Percentiles rank a stretch among this genome's conserved stretches.
Evolutionary conservation across 2,113 vertebrate genomes (phyloP).

Genomic region (Pyxicephalus adspersus): DNA sequence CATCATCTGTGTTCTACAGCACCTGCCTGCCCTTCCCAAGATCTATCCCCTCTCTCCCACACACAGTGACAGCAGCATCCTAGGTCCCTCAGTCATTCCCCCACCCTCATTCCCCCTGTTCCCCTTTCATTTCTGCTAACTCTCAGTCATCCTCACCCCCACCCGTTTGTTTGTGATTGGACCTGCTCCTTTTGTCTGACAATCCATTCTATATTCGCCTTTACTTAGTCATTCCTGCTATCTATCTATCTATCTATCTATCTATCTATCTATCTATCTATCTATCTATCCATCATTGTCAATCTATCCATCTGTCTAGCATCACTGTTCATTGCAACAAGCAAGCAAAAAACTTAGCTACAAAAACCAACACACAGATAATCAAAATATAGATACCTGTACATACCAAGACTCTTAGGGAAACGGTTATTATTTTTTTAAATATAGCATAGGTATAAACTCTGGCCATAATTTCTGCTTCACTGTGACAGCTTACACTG

Average conservation of each 20-base stretch:
- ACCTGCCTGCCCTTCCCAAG: slow-evolving; percentile 28
- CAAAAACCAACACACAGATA: too few species aligned
- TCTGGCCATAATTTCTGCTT: background rate
- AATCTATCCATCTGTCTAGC: too few species aligned
- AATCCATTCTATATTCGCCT: slow-evolving; percentile 18
- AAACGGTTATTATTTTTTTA: too few species aligned
- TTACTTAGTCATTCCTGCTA: slow-evolving; percentile 1
- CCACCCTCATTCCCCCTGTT: slow-evolving; percentile 39
- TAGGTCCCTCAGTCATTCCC: slow-evolving; percentile 29
- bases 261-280: background rate
- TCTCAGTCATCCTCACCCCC: slow-evolving; percentile 39
- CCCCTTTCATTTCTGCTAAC: slow-evolving; percentile 40
- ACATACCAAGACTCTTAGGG: too few species aligned
- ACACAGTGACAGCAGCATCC: slow-evolving; percentile 47
- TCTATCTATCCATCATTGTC: background rate
- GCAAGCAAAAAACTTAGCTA: too few species aligned
- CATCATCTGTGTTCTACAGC: slow-evolving; percentile 22
- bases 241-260: too few species aligned
- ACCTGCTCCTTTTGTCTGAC: slow-evolving; percentile 46
- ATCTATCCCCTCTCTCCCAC: slow-evolving; percentile 45
- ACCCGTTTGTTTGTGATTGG: slow-evolving; percentile 22
- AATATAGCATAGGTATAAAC: too few species aligned
- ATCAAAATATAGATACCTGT: too few species aligned
- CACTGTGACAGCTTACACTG: slow-evolving; percentile 26
- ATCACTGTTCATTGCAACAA: too few species aligned